These are phyloP conservation scores for Mantis religiosa DNA, from an alignment of 2,888 invertebrate genomes.

Conservation along the genomic window DNA sequence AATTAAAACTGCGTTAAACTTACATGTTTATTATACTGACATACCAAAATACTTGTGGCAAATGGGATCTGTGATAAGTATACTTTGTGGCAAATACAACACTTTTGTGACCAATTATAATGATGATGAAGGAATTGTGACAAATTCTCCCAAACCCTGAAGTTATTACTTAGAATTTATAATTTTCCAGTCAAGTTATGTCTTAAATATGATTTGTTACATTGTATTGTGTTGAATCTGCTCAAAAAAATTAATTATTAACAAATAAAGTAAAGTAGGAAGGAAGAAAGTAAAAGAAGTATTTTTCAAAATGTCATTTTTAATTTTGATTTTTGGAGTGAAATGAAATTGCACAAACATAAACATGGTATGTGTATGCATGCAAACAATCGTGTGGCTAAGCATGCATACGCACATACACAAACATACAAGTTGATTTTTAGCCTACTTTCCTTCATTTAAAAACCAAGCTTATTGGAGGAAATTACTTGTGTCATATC, in stretches of 20 bases:
- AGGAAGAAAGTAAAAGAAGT: background rate
- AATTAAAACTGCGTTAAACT: background rate
- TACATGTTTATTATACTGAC: background rate
- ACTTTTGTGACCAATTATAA: no score
- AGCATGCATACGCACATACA: background rate
- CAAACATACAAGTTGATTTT: no score
- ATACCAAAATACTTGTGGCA: no score
- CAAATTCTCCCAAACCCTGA: no score
- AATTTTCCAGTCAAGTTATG: no score
- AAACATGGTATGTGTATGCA: background rate
- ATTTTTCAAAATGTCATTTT: background rate
- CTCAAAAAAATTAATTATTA: background rate
- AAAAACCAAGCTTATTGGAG: background rate
- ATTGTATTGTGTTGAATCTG: background rate
- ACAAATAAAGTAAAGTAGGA: background rate
- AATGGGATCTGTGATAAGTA: no score
- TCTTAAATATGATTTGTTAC: background rate
- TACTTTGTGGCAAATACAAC: no score
- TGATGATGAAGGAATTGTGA: no score
- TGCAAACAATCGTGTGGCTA: background rate
- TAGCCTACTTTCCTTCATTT: background rate
- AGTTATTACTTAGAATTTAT: background rate
- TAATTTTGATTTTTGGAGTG: background rate
- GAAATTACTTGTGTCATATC: background rate
- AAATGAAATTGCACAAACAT: background rate